Evolutionary conservation across 2,113 vertebrate genomes (phyloP), one percentile per base, ranked within the genome.

Genomic region (Rhodinocichla rosea): DNA sequence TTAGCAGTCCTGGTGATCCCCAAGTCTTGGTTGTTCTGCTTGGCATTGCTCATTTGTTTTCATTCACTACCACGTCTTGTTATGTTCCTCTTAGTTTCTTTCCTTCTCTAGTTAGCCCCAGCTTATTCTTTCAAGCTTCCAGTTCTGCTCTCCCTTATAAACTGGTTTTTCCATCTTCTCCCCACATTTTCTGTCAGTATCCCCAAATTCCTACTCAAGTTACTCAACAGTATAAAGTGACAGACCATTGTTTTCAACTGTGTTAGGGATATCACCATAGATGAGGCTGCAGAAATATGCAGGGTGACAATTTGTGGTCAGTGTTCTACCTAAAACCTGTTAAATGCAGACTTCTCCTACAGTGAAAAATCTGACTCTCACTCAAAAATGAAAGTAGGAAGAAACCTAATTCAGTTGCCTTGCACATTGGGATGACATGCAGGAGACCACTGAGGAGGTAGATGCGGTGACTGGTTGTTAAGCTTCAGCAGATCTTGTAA

Each of bases 341-440:
- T 64, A 64, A 83, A 71, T 15, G 7, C 22, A 79, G 65, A 28
- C 13, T 63, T 67, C 6, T 56, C 21, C 53, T 76, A 19, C 15
- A 35, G 27, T 37, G 70, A 75, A 77, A 81, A 56, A 81, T 62
- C 37, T 65, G 59, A 2, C 40, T 87, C 28, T 62, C 24, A 18
- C 20, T 69, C 30, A 19, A 76, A 80, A 77, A 33, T 45, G 74
- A 10, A 78, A 24, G 15, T 44, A 52, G 56, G 40, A 80, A 13
- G 15, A 70, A 77, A 22, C 33, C 23, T 16, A 39, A 23, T 45
- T 74, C 13, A 24, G 8, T 62, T 75, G 28, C 39, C 33, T 75
- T 76, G n/a, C 7, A 2, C 3, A 0, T n/a, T 42, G 37, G 35
- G 35, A 24, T 56, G 49, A 13, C 2, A 1, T 24, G 57, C 22